These are phyloP conservation scores for Clepsis dumicolana DNA, from an alignment of 2,888 invertebrate species.

Conservation along the genomic window DNA sequence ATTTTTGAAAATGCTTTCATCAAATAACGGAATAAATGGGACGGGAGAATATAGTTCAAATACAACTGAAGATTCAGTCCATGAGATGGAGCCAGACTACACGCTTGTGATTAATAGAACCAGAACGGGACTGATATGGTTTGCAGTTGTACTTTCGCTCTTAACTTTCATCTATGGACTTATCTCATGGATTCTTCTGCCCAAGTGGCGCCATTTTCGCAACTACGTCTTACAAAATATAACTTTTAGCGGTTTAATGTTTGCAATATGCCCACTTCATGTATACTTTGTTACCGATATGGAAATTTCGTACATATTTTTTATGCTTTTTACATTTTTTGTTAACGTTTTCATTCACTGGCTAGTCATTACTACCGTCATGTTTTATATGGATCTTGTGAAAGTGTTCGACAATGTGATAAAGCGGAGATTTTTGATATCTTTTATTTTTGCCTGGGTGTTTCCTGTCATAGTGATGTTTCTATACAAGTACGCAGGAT, in stretches of 20 bases:
- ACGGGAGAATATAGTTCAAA: slow-evolving; percentile 2
- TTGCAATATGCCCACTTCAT: slow-evolving; percentile 25
- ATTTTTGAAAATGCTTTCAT: slow-evolving; percentile 1
- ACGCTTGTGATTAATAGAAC: slow-evolving; percentile 15
- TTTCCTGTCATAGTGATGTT: slow-evolving; percentile 22
- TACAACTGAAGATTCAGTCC: slow-evolving; percentile 8
- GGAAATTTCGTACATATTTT: neutral
- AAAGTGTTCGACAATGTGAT: slow-evolving; percentile 26
- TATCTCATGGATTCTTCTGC: slow-evolving; percentile 16
- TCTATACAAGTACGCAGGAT: slow-evolving; percentile 9
- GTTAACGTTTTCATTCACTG: slow-evolving; percentile 31
- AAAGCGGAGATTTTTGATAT: slow-evolving; percentile 12
- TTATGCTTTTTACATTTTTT: slow-evolving; percentile 13
- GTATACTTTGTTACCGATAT: slow-evolving; percentile 8
- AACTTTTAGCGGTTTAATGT: slow-evolving; percentile 28
- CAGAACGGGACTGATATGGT: slow-evolving; percentile 12
- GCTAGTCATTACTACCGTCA: slow-evolving; percentile 29
- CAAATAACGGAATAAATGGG: neutral
- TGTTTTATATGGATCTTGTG: slow-evolving; percentile 29
- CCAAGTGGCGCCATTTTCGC: slow-evolving; percentile 33
- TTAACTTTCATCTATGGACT: slow-evolving; percentile 18
- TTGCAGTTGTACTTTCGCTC: slow-evolving; percentile 22
- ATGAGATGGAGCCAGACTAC: slow-evolving; percentile 8
- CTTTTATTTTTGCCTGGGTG: slow-evolving; percentile 28
- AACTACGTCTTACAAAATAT: slow-evolving; percentile 32